phyloP scores from a whole-genome alignment of 2,113 vertebrate species.

The Melanerpes formicivorus region DNA sequence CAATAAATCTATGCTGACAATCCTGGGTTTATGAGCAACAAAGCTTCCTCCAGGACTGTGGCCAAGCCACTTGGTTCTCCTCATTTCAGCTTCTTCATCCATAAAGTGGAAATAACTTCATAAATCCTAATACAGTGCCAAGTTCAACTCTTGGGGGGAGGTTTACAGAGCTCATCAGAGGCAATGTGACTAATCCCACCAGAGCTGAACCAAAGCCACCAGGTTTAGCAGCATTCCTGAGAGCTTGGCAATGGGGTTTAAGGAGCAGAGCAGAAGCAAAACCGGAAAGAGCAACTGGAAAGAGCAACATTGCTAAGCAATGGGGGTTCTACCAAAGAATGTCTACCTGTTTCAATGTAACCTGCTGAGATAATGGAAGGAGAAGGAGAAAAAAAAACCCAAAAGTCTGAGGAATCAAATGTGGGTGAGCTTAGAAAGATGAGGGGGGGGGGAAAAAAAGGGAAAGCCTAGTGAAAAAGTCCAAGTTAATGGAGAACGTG shows the following conservation, averaged over 20 bases:
- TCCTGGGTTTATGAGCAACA: background rate
- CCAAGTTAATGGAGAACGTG: background rate
- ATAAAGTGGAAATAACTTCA: background rate
- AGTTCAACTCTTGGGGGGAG: background rate
- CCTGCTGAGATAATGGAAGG: background rate
- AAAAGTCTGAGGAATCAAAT: background rate
- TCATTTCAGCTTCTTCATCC: background rate
- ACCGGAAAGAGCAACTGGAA: background rate
- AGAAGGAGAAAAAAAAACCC: no score
- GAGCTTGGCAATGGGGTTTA: background rate
- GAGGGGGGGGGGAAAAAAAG: no score
- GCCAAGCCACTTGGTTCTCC: background rate
- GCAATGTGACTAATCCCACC: accelerated
- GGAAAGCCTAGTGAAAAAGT: background rate
- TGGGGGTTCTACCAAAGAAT: background rate
- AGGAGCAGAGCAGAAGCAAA: accelerated
- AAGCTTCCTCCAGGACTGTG: background rate
- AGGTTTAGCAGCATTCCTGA: background rate
- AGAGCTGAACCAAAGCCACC: background rate
- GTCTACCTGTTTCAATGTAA: accelerated
- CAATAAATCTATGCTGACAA: no score
- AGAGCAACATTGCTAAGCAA: background rate
- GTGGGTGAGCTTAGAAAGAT: background rate
- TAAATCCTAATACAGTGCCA: background rate
- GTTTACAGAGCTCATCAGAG: no score